Evolutionary conservation across 2,888 invertebrate species (phyloP), one percentile per base, ranked within the genome.

Genomic region (Acronicta alni): DNA sequence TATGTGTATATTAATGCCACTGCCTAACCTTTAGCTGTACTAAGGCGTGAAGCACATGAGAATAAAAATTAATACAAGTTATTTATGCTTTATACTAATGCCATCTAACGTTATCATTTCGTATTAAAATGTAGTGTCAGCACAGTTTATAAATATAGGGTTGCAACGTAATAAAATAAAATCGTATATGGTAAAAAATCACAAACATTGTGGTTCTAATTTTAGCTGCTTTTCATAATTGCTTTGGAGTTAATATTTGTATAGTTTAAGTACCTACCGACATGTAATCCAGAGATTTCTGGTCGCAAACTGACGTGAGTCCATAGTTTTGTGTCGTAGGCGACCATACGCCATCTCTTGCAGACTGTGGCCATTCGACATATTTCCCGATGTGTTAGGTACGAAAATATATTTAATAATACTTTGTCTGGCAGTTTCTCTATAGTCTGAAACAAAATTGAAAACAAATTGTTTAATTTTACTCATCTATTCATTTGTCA

Each of bases 401-500:
- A 99, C 43, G 98, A 97, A 94, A 99, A 99, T 84, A 99, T 97
- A 85, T 98, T 97, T 69, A 99, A 94, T 38, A 99, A 94, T 30
- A 99, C 98, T 93, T 99, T 99, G 90, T 99, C 99, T 12, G 99
- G 99, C 37, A 99, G 95, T 89, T 99, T 98, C 89, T 98, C 98
- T 86, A 99, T 98, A 6, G 98, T 98, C 98, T 98, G 95, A 30
- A 95, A 95, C 59, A 71, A 75, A 55, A 43, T 14, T 44, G 18
- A 17, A 65, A 41, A 67, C 26, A 41, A 3, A 14, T 51, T 54
- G 56, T 10, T 20, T 35, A 65, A 46, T 57, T 38, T 42, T 30
- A 16, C 16, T 9, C 12, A 23, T 12, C 38, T 26, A 43, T 46
- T 57, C 77, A 61, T 72, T 56, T 41, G 30, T 57, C 20, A 68